phyloP scores from a whole-genome alignment of 2,888 invertebrate species.

The Andrena hattorfiana region DNA sequence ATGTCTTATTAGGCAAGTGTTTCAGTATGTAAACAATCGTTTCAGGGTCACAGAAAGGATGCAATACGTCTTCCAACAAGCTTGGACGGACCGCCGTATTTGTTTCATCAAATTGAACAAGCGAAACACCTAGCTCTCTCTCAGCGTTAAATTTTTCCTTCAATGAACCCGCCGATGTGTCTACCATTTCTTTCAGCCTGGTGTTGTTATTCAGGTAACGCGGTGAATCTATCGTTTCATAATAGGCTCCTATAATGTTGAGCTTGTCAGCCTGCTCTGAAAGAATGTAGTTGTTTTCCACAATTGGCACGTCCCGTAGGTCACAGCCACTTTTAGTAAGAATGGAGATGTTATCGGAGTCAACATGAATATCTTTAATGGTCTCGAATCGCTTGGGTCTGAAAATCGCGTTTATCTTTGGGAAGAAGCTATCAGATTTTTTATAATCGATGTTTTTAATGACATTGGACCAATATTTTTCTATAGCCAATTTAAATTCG shows the following conservation, averaged over 20 bases:
- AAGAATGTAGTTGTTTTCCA: not conserved
- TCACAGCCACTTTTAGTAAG: not conserved
- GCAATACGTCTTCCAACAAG: not conserved
- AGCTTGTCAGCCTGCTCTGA: not conserved
- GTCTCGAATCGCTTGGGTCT: not conserved
- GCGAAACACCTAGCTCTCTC: not conserved
- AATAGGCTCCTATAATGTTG: not conserved
- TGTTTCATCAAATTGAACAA: not conserved
- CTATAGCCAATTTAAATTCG: not conserved
- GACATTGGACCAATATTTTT: not conserved
- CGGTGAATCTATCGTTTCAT: not conserved
- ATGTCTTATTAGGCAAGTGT: no score
- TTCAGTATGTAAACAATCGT: not conserved
- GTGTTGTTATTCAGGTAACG: not conserved
- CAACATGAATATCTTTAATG: not conserved
- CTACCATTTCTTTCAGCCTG: not conserved
- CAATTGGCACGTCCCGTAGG: not conserved
- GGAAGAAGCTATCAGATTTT: not conserved
- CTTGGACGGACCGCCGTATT: not conserved
- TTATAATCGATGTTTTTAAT: not conserved
- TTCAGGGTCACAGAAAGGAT: not conserved
- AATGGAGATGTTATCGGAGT: not conserved
- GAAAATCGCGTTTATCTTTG: not conserved
- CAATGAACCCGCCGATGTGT: not conserved
- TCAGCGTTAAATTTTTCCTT: no score